phyloP scores from a whole-genome alignment of 2,797 vertebrate genomes.

The Microctenopoma steveboyesi region DNA sequence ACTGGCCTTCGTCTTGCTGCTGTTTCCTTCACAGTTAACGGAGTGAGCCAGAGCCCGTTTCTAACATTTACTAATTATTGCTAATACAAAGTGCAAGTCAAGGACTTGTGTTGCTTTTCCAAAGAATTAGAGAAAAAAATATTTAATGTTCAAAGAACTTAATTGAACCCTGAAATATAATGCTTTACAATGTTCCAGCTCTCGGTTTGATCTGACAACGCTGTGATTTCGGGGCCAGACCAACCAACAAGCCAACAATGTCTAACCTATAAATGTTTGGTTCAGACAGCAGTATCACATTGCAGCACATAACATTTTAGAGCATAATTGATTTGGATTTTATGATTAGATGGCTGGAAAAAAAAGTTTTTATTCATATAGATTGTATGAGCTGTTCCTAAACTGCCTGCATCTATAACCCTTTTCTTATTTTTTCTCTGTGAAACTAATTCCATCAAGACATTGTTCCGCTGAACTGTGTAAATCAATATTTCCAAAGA shows the following conservation, averaged over 20 bases:
- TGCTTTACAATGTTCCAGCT: no score
- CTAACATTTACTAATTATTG: no score
- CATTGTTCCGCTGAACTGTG: constrained; percentile 59
- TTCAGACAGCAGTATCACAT: constrained; percentile 16
- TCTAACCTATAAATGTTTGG: not conserved
- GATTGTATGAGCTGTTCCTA: constrained; percentile 48
- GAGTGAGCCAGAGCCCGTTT: no score
- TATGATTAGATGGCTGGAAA: constrained; percentile 43
- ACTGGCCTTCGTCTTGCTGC: no score
- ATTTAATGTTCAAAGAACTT: no score
- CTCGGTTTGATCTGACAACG: no score
- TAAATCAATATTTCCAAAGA: constrained; percentile 74
- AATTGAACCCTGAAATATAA: not conserved
- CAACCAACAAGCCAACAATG: not conserved
- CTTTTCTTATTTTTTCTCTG: constrained; percentile 32
- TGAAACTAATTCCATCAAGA: constrained; percentile 46
- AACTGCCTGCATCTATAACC: constrained; percentile 43
- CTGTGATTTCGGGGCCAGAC: not conserved
- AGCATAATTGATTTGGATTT: constrained; percentile 41
- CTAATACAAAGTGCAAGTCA: no score
- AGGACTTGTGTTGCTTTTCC: no score
- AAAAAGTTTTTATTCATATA: not conserved
- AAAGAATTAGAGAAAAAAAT: no score
- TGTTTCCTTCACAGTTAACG: no score
- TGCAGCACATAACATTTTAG: constrained; percentile 29